Conservation (phyloP, 2,113 vertebrate species). For the Lepus europaeus region DNA sequence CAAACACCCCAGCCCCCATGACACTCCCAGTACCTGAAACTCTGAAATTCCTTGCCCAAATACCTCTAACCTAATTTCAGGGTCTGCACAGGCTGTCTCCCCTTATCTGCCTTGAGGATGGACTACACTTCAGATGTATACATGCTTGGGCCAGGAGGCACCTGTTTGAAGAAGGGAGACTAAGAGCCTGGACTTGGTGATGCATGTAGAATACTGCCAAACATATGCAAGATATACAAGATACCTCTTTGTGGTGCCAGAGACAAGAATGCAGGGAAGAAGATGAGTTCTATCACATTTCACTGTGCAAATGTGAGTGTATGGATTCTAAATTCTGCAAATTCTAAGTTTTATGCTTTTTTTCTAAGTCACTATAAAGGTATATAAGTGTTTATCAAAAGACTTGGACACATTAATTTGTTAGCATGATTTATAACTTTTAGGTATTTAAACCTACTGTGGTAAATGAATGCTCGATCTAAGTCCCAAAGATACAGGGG, state of each 20-base stretch:
- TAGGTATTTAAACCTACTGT: not conserved
- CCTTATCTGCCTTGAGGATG: not conserved
- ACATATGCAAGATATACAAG: not conserved
- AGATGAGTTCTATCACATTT: not conserved
- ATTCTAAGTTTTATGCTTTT: not conserved
- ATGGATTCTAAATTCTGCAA: conserved; percentile 52
- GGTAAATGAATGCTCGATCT: conserved; percentile 14
- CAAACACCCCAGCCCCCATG: not conserved
- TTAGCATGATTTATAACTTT: conserved; percentile 27
- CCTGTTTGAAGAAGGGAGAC: not conserved
- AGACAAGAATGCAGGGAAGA: not conserved
- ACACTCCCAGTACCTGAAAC: not conserved
- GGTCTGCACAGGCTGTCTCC: not conserved
- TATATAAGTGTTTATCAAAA: conserved; percentile 10
- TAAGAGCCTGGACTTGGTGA: not conserved
- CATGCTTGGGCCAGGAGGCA: not conserved
- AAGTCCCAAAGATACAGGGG: not conserved
- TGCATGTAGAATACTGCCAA: not conserved
- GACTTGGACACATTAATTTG: not conserved
- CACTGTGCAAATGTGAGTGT: not conserved
- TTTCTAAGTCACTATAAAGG: conserved; percentile 28
- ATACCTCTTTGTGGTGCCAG: not conserved
- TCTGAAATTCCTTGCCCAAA: conserved; percentile 47
- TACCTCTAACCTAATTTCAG: conserved; percentile 5
- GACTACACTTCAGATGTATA: not conserved